Percentiles rank a stretch among this genome's conserved stretches.
Evolutionary conservation across 2,113 vertebrate species (phyloP).

Genomic region (Cynoglossus semilaevis): DNA sequence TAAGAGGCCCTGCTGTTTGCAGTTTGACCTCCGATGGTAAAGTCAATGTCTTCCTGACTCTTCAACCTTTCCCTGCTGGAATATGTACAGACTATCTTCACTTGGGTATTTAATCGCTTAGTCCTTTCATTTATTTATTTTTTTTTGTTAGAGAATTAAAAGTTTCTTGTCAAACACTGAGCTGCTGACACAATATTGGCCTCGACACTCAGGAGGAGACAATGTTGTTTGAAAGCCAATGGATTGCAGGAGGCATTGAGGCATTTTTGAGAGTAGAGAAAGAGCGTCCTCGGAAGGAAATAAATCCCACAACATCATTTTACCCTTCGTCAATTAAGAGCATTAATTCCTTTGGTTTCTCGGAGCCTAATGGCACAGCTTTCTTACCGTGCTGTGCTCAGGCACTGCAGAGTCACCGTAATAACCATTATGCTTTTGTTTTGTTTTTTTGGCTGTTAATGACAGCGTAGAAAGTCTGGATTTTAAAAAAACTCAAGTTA

Average conservation of each 20-base stretch:
- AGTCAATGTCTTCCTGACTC: slow-evolving; percentile 19
- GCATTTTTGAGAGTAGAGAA: slow-evolving; percentile 21
- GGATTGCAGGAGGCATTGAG: slow-evolving; percentile 14
- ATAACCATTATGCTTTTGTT: too few relatives aligned
- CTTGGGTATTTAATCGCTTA: slow-evolving; percentile 37
- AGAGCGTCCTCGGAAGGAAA: slow-evolving; percentile 35
- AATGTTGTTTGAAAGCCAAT: slow-evolving; percentile 16
- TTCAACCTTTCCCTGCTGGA: slow-evolving; percentile 10
- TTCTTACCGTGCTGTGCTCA: slow-evolving; percentile 1
- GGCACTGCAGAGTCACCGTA: too few relatives aligned
- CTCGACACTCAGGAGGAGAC: slow-evolving; percentile 11
- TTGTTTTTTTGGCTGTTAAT: too few relatives aligned
- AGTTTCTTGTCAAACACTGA: slow-evolving; percentile 26
- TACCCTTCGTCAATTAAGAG: slow-evolving; percentile 45
- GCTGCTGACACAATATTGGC: slow-evolving; percentile 1
- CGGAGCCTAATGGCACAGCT: slow-evolving; percentile 38
- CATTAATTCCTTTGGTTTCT: slow-evolving; percentile 42
- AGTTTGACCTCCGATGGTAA: slow-evolving; percentile 44
- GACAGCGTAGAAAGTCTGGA: too few relatives aligned
- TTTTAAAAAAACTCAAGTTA: too few relatives aligned
- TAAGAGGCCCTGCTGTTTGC: slow-evolving; percentile 38
- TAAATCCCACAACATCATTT: slow-evolving; percentile 50
- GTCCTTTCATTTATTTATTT: slow-evolving; percentile 21
- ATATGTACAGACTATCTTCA: slow-evolving; percentile 37
- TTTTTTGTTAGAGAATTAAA: slow-evolving; percentile 20